These are phyloP conservation scores for Theretra japonica DNA, from an alignment of 2,888 invertebrate genomes.

Conservation along the genomic window DNA sequence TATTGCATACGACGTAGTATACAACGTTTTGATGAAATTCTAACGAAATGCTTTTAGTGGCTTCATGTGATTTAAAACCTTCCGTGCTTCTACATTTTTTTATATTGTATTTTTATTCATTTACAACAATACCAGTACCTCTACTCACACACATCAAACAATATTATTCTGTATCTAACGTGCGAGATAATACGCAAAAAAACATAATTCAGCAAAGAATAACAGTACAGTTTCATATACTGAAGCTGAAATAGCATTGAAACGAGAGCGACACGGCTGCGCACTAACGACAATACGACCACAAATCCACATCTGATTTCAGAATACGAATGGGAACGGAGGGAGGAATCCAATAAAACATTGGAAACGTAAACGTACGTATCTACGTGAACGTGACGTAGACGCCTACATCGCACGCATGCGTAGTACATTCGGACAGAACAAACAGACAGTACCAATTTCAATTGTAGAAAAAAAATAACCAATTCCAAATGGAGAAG, in stretches of 20 bases:
- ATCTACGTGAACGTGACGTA: conserved; percentile 82
- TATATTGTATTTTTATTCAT: conserved; percentile 36
- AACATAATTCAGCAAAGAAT: not conserved
- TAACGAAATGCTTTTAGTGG: conserved; percentile 57
- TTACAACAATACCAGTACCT: not conserved
- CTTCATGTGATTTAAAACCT: conserved; percentile 31
- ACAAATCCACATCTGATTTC: conserved; percentile 74
- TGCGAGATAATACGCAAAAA: not conserved
- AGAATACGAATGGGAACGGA: conserved; percentile 79
- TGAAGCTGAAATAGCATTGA: conserved; percentile 33
- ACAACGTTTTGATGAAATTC: conserved; percentile 61
- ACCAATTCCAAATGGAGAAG: conserved; percentile 84
- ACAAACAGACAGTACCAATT: conserved; percentile 82
- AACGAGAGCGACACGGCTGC: conserved; percentile 60
- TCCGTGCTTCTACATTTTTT: conserved; percentile 36
- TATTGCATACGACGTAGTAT: conserved; percentile 57
- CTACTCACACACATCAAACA: not conserved
- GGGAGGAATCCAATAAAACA: conserved; percentile 82
- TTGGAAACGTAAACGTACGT: conserved; percentile 74
- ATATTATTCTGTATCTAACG: not conserved
- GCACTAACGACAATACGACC: conserved; percentile 62
- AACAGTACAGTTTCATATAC: not conserved
- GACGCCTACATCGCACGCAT: conserved; percentile 75
- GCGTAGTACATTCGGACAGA: conserved; percentile 73
- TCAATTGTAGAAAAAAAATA: conserved; percentile 84